A percentile compares a stretch with the other conserved stretches of the same genome.
Evolutionary conservation across 2,797 vertebrate genomes (phyloP).

Genomic region (Psittacula derbiana): DNA sequence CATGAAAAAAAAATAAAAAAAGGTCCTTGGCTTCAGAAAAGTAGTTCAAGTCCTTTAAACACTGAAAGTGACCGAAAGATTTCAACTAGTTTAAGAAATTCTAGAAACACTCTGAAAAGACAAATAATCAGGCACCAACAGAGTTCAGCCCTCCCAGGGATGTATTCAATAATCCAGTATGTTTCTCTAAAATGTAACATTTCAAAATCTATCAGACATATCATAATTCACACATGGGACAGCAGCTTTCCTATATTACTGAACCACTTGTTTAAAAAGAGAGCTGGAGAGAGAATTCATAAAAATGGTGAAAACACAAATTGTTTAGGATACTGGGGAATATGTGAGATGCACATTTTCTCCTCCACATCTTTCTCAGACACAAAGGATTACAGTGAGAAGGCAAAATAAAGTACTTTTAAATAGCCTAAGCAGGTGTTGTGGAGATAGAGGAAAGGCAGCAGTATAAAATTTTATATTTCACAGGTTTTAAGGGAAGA

Average conservation of each 20-base stretch:
- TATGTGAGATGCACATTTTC: background rate
- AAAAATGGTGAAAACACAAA: conserved; percentile 24
- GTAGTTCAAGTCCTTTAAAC: background rate
- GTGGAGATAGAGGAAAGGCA: background rate
- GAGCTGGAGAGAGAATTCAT: background rate
- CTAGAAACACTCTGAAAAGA: conserved; percentile 11
- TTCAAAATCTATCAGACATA: background rate
- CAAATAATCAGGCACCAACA: background rate
- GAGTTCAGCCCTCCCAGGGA: background rate
- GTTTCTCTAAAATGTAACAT: background rate
- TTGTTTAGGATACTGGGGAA: conserved; percentile 10
- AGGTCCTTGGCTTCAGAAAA: background rate
- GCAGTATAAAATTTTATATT: background rate
- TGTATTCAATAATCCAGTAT: background rate
- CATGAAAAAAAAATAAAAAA: background rate
- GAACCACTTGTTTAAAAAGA: background rate
- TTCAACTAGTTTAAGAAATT: conserved; percentile 1
- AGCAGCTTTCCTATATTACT: background rate
- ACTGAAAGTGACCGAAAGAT: background rate
- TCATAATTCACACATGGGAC: background rate
- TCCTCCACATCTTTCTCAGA: background rate
- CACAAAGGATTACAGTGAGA: background rate
- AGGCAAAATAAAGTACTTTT: background rate
- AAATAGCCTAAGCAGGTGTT: background rate
- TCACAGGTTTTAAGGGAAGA: background rate